Conservation (phyloP, 2,888 invertebrate species). For the Automeris io region DNA sequence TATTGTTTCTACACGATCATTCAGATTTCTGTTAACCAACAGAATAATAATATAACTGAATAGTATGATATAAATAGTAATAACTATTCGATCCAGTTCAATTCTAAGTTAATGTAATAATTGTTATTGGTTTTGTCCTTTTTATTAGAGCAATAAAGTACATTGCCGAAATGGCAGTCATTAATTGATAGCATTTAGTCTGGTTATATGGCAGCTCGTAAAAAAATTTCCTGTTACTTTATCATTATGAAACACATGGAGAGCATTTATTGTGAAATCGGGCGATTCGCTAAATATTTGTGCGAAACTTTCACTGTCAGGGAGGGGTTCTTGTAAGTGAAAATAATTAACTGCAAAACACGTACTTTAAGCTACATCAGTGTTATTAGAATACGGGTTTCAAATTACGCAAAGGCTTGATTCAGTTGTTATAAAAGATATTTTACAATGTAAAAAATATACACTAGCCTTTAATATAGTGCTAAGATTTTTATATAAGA, state of each 20-base stretch:
- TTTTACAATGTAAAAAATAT: too few relatives aligned
- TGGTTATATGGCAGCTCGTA: slow-evolving; percentile 31
- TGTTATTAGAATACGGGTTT: slow-evolving; percentile 9
- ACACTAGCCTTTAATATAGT: too few relatives aligned
- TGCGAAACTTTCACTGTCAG: slow-evolving; percentile 32
- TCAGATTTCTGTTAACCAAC: too few relatives aligned
- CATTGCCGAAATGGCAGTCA: neutral
- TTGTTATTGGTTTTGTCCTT: neutral
- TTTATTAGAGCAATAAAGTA: slow-evolving; percentile 1
- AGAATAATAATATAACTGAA: too few relatives aligned
- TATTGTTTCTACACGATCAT: too few relatives aligned
- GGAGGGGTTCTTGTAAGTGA: slow-evolving; percentile 23
- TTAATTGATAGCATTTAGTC: slow-evolving; percentile 11
- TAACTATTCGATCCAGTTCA: too few relatives aligned
- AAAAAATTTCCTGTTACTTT: slow-evolving; percentile 40
- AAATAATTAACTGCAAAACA: slow-evolving; percentile 6
- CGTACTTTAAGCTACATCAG: slow-evolving; percentile 10
- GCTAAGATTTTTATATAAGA: too few relatives aligned
- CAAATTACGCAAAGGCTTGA: too few relatives aligned
- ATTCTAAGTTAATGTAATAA: too few relatives aligned
- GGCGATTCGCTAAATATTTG: slow-evolving; percentile 32
- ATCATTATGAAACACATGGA: slow-evolving; percentile 35
- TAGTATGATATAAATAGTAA: too few relatives aligned
- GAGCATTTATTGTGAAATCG: slow-evolving; percentile 37
- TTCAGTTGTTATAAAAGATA: too few relatives aligned